Percentiles rank a stretch among this genome's conserved stretches.
phyloP scores from a whole-genome alignment of 2,888 invertebrate species.

The Acanthacorydalis orientalis region DNA sequence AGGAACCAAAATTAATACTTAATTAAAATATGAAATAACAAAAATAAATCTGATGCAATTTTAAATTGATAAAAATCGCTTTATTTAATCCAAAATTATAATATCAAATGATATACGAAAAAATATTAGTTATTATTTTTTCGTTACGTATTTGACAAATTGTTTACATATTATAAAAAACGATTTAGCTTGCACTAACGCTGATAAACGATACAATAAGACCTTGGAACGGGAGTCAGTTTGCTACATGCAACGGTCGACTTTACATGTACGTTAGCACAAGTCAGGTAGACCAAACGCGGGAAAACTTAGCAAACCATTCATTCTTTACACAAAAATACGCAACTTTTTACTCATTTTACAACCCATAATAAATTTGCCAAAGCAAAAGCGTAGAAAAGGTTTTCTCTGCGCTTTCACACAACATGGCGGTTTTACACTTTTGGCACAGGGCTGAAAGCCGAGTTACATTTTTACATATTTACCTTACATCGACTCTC shows the following conservation, averaged over 20 bases:
- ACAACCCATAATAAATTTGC: conserved; percentile 7
- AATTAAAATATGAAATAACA: too few species aligned
- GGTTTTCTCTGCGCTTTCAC: conserved; percentile 35
- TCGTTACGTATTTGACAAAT: too few species aligned
- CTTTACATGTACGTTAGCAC: conserved; percentile 19
- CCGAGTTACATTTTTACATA: conserved; percentile 21
- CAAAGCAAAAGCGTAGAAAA: conserved; percentile 14
- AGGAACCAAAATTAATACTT: too few species aligned
- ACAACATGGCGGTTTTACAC: conserved; percentile 53
- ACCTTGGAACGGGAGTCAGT: conserved; percentile 14
- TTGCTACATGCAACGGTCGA: conserved; percentile 22
- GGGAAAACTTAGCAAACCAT: conserved; percentile 31
- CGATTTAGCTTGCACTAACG: neutral
- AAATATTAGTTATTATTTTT: too few species aligned
- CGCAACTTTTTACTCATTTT: conserved; percentile 23
- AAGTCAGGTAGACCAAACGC: conserved; percentile 28
- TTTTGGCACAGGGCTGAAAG: conserved; percentile 24
- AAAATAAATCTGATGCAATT: too few species aligned
- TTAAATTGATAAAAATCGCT: too few species aligned
- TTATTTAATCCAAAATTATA: too few species aligned
- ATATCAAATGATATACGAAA: too few species aligned
- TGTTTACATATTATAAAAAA: too few species aligned
- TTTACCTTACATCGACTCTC: conserved; percentile 10
- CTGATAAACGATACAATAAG: conserved; percentile 7
- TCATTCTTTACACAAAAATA: conserved; percentile 28